Conservation (phyloP, 2,113 vertebrate genomes). For the Carollia perspicillata region DNA sequence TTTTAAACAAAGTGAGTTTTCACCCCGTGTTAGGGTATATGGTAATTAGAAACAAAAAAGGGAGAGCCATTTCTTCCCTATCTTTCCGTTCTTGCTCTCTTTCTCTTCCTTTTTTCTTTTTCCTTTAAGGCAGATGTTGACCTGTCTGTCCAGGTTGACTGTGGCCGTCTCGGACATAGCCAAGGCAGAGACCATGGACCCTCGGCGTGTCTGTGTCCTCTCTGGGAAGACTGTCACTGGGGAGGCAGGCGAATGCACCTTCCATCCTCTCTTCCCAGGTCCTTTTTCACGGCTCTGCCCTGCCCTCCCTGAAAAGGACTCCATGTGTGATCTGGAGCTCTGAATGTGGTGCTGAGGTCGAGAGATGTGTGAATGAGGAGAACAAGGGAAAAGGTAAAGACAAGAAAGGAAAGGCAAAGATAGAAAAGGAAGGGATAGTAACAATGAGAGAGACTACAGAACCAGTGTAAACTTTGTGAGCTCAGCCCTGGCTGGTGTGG, state of each 20-base stretch:
- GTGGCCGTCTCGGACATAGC: background rate
- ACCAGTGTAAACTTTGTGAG: background rate
- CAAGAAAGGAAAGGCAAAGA: background rate
- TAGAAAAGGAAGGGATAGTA: background rate
- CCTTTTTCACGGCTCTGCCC: background rate
- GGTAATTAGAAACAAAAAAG: slow-evolving; percentile 36
- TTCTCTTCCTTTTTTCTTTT: background rate
- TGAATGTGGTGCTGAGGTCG: background rate
- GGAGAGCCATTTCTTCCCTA: background rate
- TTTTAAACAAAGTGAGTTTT: slow-evolving; percentile 44
- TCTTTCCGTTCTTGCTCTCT: background rate
- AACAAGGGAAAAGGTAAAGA: background rate
- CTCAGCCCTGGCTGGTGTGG: background rate
- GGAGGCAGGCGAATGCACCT: background rate
- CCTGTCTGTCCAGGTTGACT: background rate
- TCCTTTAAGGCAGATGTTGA: background rate
- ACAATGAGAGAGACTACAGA: background rate
- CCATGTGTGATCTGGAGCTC: background rate
- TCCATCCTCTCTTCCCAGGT: background rate
- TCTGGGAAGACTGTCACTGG: background rate
- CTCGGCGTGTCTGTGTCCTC: background rate
- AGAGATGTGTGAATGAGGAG: background rate
- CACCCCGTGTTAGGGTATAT: background rate
- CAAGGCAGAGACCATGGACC: background rate
- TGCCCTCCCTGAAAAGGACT: background rate